phyloP scores from a whole-genome alignment of 1,140 invertebrate species.

The Dendroctonus ponderosae region DNA sequence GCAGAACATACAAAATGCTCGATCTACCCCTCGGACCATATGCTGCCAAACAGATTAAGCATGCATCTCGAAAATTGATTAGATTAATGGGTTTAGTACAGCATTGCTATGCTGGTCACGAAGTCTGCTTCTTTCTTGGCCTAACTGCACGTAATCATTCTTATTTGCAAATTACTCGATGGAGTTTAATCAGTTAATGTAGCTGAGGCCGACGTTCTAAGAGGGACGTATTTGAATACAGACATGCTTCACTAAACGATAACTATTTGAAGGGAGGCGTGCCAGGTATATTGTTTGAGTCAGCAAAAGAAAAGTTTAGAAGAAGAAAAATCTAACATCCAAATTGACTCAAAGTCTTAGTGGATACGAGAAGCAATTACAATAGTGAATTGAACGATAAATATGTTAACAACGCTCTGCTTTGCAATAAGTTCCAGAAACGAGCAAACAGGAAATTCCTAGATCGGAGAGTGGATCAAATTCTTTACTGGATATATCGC shows the following conservation, averaged over 20 bases:
- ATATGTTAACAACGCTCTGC: too few relatives aligned
- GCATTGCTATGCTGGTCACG: constrained; percentile 28
- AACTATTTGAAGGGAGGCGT: too few relatives aligned
- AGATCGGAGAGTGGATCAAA: constrained; percentile 10
- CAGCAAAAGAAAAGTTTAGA: too few relatives aligned
- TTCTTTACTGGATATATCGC: constrained; percentile 15
- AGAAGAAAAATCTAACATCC: too few relatives aligned
- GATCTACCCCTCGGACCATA: constrained; percentile 20
- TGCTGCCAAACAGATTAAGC: constrained; percentile 26
- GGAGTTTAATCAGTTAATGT: constrained; percentile 33
- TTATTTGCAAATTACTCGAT: constrained; percentile 33
- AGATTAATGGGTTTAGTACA: constrained; percentile 26
- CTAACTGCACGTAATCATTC: constrained; percentile 21
- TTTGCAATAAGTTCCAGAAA: too few relatives aligned
- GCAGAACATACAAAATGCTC: constrained; percentile 4
- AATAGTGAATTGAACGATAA: too few relatives aligned
- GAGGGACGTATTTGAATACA: neutral
- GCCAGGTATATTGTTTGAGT: too few relatives aligned
- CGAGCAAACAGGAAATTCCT: constrained; percentile 4
- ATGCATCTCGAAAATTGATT: constrained; percentile 30
- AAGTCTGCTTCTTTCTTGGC: constrained; percentile 23
- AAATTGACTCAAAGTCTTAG: too few relatives aligned
- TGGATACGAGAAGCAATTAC: too few relatives aligned
- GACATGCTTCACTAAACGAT: too few relatives aligned
- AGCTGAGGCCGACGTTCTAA: constrained; percentile 2